A percentile compares a stretch with the other conserved stretches of the same genome.
These are phyloP conservation scores for Tragelaphus scriptus DNA, from an alignment of 2,113 vertebrate genomes.

Conservation along the genomic window DNA sequence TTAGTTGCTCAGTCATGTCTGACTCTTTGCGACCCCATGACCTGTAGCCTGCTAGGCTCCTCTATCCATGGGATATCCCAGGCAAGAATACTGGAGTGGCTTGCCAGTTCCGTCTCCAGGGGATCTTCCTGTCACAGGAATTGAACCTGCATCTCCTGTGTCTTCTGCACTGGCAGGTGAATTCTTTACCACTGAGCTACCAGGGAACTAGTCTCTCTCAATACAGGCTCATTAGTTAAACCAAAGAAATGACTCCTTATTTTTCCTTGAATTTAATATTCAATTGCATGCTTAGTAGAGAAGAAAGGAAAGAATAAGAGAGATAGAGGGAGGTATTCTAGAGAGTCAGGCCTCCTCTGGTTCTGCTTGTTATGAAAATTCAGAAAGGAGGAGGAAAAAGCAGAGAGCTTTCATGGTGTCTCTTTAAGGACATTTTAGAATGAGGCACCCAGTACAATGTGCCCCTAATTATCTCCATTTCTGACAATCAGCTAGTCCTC, in stretches of 20 bases:
- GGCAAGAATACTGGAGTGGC: neutral
- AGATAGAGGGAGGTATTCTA: neutral
- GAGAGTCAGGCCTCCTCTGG: neutral
- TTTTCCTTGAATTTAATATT: neutral
- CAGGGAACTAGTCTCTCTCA: neutral
- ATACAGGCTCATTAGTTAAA: neutral
- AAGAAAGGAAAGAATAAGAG: neutral
- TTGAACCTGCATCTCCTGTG: neutral
- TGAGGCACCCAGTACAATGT: neutral
- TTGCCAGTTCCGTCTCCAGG: neutral
- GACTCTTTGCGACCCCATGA: neutral
- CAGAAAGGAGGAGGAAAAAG: neutral
- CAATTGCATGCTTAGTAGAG: neutral
- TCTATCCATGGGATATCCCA: neutral
- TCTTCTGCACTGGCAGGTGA: neutral
- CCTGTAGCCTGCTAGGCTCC: neutral
- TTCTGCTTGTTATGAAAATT: neutral
- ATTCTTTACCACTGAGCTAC: neutral
- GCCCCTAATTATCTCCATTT: neutral
- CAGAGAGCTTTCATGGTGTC: neutral
- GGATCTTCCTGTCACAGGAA: neutral
- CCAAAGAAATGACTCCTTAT: neutral
- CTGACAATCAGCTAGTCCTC: neutral
- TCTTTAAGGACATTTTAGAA: neutral
- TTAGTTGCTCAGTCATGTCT: neutral